Evolutionary conservation across 2,113 vertebrate genomes (phyloP).

Genomic region (Anarhynchus alexandrinus): DNA sequence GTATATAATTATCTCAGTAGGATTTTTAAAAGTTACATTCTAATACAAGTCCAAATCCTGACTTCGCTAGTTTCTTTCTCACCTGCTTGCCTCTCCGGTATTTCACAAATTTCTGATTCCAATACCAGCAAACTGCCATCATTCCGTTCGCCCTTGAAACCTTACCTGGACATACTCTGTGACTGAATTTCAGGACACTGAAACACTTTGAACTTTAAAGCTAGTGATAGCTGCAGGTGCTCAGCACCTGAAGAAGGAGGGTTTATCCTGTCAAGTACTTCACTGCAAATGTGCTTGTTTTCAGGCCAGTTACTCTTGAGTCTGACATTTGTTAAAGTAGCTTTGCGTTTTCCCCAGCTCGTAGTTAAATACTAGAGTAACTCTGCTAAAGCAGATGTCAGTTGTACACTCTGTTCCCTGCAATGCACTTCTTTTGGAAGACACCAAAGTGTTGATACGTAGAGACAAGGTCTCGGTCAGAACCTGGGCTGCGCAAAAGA

Average conservation of each 20-base stretch:
- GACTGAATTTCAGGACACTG: background rate
- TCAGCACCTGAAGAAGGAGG: background rate
- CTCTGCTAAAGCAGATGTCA: background rate
- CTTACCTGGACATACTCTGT: background rate
- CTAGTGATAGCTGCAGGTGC: background rate
- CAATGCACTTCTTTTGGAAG: background rate
- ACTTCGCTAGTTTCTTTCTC: background rate
- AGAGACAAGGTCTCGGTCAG: background rate
- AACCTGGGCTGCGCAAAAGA: background rate
- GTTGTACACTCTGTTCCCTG: background rate
- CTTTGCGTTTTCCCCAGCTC: background rate
- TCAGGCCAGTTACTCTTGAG: background rate
- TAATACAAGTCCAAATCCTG: background rate
- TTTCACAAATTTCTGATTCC: background rate
- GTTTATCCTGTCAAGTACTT: background rate
- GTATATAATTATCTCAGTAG: background rate
- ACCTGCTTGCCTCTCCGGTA: constrained; percentile 17
- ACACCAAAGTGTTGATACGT: background rate
- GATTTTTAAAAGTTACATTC: background rate
- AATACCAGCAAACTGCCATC: background rate
- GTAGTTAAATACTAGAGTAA: background rate
- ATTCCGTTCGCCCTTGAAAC: background rate
- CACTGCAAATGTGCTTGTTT: background rate
- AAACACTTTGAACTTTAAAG: background rate
- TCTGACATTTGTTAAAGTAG: background rate